Evolutionary conservation across 2,888 invertebrate species (phyloP), one percentile per base, ranked within the genome.

Genomic region (Drosophila multiciliata): DNA sequence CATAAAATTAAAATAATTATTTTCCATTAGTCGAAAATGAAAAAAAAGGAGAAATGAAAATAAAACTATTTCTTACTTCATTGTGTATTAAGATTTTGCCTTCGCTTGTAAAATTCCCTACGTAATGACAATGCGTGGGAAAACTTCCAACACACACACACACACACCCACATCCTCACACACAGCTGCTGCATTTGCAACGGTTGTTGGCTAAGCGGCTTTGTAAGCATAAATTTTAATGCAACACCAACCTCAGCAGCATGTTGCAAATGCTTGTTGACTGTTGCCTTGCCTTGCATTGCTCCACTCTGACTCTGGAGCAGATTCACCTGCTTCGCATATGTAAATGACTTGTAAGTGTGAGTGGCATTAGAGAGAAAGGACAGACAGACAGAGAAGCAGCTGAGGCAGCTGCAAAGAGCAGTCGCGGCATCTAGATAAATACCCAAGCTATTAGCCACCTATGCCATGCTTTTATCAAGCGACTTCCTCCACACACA

Each of bases 291-390:
- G 36, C 55, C n/a, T 35, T 65, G 42, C 67, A 38, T 53, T 57
- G 60, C 40, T 1, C 9, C 15, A 17, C 45, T 32, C 58, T 26
- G 48, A 57, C 53, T 29, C 29, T 5, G 29, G 29, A 29, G 29
- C 29, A 29, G 29, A 29, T 29, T 29, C 29, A 29, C 29, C 29
- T 57, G 48, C 64, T 42, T 61, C 77, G 66, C 61, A 75, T 73
- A 78, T 78, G 78, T 65, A 78, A 78, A 78, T 75, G 73, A 64
- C 68, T 78, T 69, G 78, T 78, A 73, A 75, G 68, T 78, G 78
- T 53, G 64, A 26, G 35, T 29, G 32, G 32, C 26, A 9, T 33
- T 29, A 20, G 20, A 26, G 36, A 26, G 36, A 54, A 59, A 20
- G 38, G 57, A 36, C 35, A 23, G 53, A 33, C 42, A 63, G 9